These are phyloP conservation scores for Picus viridis DNA, from an alignment of 2,797 vertebrate species.

Conservation along the genomic window DNA sequence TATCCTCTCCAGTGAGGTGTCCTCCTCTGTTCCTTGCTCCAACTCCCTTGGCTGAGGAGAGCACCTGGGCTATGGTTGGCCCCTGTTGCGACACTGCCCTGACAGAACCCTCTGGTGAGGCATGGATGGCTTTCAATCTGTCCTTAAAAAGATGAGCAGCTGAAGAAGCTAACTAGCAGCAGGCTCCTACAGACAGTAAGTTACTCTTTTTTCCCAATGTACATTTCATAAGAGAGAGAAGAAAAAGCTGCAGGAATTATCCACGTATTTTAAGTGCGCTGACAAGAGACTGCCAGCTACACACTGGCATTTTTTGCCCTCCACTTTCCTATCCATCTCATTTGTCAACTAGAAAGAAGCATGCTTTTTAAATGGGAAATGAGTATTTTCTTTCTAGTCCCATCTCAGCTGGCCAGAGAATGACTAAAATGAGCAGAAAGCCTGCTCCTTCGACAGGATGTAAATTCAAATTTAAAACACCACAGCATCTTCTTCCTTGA, in stretches of 20 bases:
- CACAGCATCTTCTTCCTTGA: background rate
- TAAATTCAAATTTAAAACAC: background rate
- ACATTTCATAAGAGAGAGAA: background rate
- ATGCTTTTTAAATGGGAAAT: background rate
- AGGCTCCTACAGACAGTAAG: background rate
- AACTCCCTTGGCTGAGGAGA: fast-evolving
- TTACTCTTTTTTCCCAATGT: background rate
- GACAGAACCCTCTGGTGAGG: background rate
- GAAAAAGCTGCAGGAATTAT: background rate
- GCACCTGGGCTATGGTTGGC: fast-evolving
- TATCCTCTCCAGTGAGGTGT: background rate
- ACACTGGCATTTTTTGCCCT: background rate
- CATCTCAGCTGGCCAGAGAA: background rate
- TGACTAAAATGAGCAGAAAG: background rate
- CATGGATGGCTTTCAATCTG: fast-evolving
- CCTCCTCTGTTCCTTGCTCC: background rate
- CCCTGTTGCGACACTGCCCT: fast-evolving
- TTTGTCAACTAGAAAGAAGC: background rate
- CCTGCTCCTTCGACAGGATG: background rate
- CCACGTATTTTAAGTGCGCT: background rate
- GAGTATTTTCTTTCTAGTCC: background rate
- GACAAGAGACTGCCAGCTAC: background rate
- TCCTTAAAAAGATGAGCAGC: background rate
- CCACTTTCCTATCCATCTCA: background rate
- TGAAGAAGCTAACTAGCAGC: background rate